These are phyloP conservation scores for Chrysolina americana DNA, from an alignment of 2,888 invertebrate species.

Conservation along the genomic window DNA sequence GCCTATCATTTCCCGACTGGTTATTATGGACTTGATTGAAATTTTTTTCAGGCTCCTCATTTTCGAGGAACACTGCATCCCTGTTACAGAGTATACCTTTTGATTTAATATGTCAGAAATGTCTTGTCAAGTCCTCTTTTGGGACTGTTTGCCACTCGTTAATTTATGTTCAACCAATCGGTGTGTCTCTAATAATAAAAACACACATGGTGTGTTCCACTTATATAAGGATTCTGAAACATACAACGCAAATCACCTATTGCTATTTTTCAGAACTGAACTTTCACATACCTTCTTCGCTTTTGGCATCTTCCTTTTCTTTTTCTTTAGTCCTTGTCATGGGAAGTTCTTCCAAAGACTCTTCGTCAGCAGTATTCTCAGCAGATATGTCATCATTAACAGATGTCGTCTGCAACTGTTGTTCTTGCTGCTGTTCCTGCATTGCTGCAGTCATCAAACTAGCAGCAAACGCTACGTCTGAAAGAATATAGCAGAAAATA, in stretches of 20 bases:
- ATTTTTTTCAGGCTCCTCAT: neutral
- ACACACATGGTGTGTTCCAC: constrained; percentile 2
- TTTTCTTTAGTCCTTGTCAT: too few species aligned
- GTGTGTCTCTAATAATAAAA: constrained; percentile 14
- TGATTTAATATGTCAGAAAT: constrained; percentile 4
- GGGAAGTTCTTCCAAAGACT: too few species aligned
- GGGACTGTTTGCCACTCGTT: constrained; percentile 19
- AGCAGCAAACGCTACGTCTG: too few species aligned
- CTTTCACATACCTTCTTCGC: too few species aligned
- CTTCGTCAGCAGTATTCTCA: too few species aligned
- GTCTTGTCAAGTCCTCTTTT: constrained; percentile 25
- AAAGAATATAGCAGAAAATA: too few species aligned
- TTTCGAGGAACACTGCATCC: constrained; percentile 1
- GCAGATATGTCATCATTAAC: too few species aligned
- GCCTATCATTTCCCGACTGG: constrained; percentile 21
- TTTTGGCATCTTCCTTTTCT: too few species aligned
- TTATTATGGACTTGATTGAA: constrained; percentile 21
- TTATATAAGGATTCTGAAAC: neutral
- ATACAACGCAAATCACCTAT: neutral
- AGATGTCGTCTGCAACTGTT: too few species aligned
- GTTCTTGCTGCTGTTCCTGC: too few species aligned
- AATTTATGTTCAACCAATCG: neutral
- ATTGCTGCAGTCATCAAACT: too few species aligned
- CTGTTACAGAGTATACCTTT: constrained; percentile 14
- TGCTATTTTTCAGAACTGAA: too few species aligned